A percentile compares a stretch with the other conserved stretches of the same genome.
Conservation (phyloP, 2,888 invertebrate genomes). For the Harpagoxenus sublaevis region DNA sequence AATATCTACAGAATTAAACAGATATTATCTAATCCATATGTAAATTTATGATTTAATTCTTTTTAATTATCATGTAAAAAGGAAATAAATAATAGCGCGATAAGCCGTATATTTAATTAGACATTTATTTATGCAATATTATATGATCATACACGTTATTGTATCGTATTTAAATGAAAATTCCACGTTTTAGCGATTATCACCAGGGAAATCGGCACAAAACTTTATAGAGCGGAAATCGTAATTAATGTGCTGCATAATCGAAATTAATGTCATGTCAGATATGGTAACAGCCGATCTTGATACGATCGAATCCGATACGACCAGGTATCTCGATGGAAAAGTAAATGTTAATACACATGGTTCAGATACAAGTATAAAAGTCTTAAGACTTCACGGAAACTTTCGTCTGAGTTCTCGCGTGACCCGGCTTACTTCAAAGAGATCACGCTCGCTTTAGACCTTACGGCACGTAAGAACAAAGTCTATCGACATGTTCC, state of each 20-base stretch:
- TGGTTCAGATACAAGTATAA: background rate
- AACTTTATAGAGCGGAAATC: background rate
- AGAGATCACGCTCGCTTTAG: slow-evolving; percentile 25
- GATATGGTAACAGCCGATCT: slow-evolving; percentile 6
- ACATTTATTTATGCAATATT: background rate
- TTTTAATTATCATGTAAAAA: background rate
- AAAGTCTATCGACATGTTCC: slow-evolving; percentile 23
- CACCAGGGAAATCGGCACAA: slow-evolving; percentile 10
- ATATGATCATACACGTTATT: background rate
- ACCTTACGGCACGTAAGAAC: slow-evolving; percentile 7
- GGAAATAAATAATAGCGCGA: background rate
- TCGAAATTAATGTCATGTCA: slow-evolving; percentile 36
- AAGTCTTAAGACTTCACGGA: background rate
- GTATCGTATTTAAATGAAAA: slow-evolving; percentile 15
- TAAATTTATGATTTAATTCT: background rate
- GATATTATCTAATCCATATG: background rate
- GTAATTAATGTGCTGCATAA: slow-evolving; percentile 24
- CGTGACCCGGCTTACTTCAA: slow-evolving; percentile 47
- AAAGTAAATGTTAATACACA: slow-evolving; percentile 21
- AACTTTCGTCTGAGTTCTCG: slow-evolving; percentile 31
- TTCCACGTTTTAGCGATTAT: slow-evolving; percentile 18
- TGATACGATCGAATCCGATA: slow-evolving; percentile 1
- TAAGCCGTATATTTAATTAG: background rate
- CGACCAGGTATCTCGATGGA: background rate
- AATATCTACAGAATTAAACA: background rate